Percentiles rank a stretch among this genome's conserved stretches.
These are phyloP conservation scores for Drosophila multiciliata DNA, from an alignment of 2,888 invertebrate genomes.

Conservation along the genomic window DNA sequence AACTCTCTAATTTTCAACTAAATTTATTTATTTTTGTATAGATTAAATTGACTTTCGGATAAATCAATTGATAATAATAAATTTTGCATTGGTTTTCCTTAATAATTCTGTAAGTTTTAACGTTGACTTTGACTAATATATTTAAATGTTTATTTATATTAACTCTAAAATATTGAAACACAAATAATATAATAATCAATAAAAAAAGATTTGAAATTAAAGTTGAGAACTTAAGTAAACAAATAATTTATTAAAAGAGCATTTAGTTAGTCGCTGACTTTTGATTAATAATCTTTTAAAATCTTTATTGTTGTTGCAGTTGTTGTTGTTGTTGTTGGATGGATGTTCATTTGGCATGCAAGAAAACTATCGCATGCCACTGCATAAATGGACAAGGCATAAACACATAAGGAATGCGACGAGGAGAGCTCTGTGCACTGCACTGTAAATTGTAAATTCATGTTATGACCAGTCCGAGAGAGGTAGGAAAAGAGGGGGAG, in stretches of 20 bases:
- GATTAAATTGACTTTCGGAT: too few species aligned
- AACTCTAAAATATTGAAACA: background rate
- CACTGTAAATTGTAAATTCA: slow-evolving; percentile 78
- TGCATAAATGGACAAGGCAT: background rate
- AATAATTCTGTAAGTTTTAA: too few species aligned
- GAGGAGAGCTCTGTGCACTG: slow-evolving; percentile 50
- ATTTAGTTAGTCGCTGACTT: slow-evolving; percentile 12
- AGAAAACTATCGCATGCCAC: slow-evolving; percentile 75
- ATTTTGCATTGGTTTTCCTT: too few species aligned
- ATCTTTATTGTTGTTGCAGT: background rate
- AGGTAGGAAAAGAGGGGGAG: too few species aligned
- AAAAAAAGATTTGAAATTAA: too few species aligned
- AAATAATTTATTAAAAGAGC: slow-evolving; percentile 7
- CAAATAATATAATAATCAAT: background rate
- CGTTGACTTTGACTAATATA: too few species aligned
- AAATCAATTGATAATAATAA: too few species aligned
- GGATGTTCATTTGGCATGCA: slow-evolving; percentile 67
- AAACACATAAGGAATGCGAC: slow-evolving; percentile 49
- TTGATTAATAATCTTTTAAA: background rate
- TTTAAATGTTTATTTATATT: background rate
- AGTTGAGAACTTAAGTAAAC: too few species aligned
- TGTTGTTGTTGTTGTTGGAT: slow-evolving; percentile 19
- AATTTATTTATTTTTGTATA: too few species aligned
- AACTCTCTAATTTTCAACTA: too few species aligned
- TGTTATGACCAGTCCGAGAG: slow-evolving; percentile 46